Base-by-base conservation (phyloP, 1,140 invertebrate genomes). In the Parapsyche elsis region DNA sequence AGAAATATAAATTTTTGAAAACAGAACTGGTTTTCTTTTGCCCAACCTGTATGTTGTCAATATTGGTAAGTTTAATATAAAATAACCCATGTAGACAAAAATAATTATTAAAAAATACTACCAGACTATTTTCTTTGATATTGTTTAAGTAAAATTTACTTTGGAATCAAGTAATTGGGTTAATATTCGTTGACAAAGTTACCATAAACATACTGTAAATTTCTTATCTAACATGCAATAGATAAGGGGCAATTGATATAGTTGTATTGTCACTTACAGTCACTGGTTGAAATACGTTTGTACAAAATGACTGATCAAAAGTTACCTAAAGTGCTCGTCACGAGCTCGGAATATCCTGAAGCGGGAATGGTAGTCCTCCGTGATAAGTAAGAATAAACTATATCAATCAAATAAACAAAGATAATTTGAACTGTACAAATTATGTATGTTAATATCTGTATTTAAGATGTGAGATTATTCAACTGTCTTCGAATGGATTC, bases 341-440 rank as follows among this genome's bases (percentile, higher is more conserved):
- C 87, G 5, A 88, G 87, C 0, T 88, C 86, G n/a, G 88, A 89
- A 83, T 88, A 84, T 74, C 86, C 87, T 12, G 85, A 86, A 12
- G 85, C 82, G 45, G 88, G 85, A 73, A 81, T 88, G 21, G 81
- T 86, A 71, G 80, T 88, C 76, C 84, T 89, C 14, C 83, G 84
- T 49, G 85, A 88, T 80, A 86, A 88, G 88, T 89, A 84, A 86
- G 88, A 87, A 16, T 30, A 38, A 67, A 78, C 45, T 38, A 16
- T 64, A 49, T 9, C 4, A 16, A 44, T 71, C 2, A 79, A 71
- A 16, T 61, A 38, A 38, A 79, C 14, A 73, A 73, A n/a, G n/a
- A n/a, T 19, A 74, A 49, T 26, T 64, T 21, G n/a, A 45, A 16
- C 5, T 57, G 21, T 57, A 9, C 5, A 57, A 57, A 23, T 46